A percentile compares a stretch with the other conserved stretches of the same genome.
Conservation (phyloP, 2,888 invertebrate genomes). For the Meganola albula region DNA sequence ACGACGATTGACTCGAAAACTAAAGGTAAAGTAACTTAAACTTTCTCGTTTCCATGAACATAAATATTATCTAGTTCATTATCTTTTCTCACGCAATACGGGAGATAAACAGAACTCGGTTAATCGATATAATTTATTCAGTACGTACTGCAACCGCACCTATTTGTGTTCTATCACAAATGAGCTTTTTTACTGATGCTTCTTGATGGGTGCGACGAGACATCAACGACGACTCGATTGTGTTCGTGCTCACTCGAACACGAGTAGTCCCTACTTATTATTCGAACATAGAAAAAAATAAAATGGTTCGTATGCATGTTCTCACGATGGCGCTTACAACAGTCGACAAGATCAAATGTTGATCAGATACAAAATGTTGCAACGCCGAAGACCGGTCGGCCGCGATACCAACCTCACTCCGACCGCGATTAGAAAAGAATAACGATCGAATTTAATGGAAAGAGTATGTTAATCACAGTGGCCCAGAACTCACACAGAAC, state of each 20-base stretch:
- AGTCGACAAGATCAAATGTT: constrained; percentile 42
- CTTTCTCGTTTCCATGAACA: constrained; percentile 45
- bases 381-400: constrained; percentile 58
- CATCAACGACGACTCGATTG: constrained; percentile 8
- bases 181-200: constrained; percentile 56
- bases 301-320: constrained; percentile 45
- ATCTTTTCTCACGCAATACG: constrained; percentile 64
- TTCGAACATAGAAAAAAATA: constrained; percentile 34
- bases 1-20: constrained; percentile 24
- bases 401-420: constrained; percentile 47
- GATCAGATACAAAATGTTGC: constrained; percentile 54
- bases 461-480: constrained; percentile 38
- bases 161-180: constrained; percentile 54
- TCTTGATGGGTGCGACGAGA: constrained; percentile 47
- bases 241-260: constrained; percentile 17
- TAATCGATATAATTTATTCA: constrained; percentile 62
- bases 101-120: constrained; percentile 50
- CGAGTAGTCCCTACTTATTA: constrained; percentile 21
- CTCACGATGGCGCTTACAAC: constrained; percentile 70
- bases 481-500: constrained; percentile 31
- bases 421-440: constrained; percentile 49
- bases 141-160: constrained; percentile 52
- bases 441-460: constrained; percentile 43
- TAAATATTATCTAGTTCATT: constrained; percentile 41
- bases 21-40: constrained; percentile 35